Evolutionary conservation across 2,797 vertebrate genomes (phyloP).

Genomic region (Sebastes umbrosus): DNA sequence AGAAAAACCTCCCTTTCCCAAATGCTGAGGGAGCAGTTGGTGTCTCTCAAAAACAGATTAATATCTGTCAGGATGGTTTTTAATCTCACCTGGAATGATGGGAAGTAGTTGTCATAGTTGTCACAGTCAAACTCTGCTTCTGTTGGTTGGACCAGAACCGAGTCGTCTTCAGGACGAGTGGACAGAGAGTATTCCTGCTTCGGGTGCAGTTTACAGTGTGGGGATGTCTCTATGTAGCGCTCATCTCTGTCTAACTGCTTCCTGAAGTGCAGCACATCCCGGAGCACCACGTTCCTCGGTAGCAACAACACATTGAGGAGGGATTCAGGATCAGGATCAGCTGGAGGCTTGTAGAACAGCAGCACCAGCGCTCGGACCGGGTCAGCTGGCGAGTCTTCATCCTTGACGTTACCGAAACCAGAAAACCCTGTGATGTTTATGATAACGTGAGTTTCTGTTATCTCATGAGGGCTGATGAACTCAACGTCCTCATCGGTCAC

Average conservation of each 20-base stretch:
- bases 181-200: constrained; percentile 32
- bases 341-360: constrained; percentile 30
- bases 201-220: constrained; percentile 36
- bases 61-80: no score
- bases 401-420: constrained; percentile 5
- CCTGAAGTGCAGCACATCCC: neutral
- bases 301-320: constrained; percentile 31
- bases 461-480: neutral
- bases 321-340: neutral
- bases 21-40: no score
- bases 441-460: constrained; percentile 41
- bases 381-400: neutral
- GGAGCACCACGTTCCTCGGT: neutral
- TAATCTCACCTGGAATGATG: neutral
- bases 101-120: constrained; percentile 18
- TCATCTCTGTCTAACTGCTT: constrained; percentile 5
- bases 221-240: neutral
- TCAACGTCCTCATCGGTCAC: constrained; percentile 1
- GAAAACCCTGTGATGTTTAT: constrained; percentile 34
- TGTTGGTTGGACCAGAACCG: constrained; percentile 16
- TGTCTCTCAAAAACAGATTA: no score
- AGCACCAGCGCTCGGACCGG: constrained; percentile 36
- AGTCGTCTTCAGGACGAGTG: neutral
- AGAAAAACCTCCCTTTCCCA: constrained; percentile 2
- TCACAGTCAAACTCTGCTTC: constrained; percentile 22